These are phyloP conservation scores for Drusus annulatus DNA, from an alignment of 1,140 invertebrate species.

Conservation along the genomic window DNA sequence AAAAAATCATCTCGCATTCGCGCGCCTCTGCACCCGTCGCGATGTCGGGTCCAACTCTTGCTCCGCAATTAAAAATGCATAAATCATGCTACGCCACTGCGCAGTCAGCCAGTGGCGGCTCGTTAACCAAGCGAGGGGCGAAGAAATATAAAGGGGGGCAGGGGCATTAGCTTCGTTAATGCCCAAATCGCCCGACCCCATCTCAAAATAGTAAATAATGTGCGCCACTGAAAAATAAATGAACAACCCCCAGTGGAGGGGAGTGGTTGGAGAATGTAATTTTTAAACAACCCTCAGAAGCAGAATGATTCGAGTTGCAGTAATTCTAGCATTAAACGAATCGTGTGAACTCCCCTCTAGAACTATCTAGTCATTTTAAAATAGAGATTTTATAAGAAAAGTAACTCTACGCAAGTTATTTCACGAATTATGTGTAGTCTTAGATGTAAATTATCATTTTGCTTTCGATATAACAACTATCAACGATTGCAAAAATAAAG, in stretches of 20 bases:
- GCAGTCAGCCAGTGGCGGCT: constrained; percentile 41
- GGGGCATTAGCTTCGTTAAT: constrained; percentile 28
- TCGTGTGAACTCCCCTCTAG: no score
- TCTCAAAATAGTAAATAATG: constrained; percentile 26
- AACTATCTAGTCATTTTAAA: no score
- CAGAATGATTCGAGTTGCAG: no score
- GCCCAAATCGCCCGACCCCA: constrained; percentile 7
- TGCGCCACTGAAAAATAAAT: constrained; percentile 38
- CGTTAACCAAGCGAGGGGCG: constrained; percentile 17
- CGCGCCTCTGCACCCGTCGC: neutral
- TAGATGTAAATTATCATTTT: no score
- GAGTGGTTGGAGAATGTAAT: constrained; percentile 16
- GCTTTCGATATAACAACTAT: no score
- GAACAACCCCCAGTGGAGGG: neutral
- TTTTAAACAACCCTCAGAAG: neutral
- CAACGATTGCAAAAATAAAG: no score
- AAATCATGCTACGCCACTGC: constrained; percentile 53
- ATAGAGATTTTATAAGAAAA: no score
- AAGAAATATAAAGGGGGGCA: constrained; percentile 17
- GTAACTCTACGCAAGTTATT: no score
- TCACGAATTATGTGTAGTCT: no score
- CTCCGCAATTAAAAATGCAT: constrained; percentile 58
- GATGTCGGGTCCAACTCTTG: constrained; percentile 3
- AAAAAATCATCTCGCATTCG: no score
- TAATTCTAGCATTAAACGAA: no score